Evolutionary conservation across 2,113 vertebrate species (phyloP).

Genomic region (Recurvirostra avosetta): DNA sequence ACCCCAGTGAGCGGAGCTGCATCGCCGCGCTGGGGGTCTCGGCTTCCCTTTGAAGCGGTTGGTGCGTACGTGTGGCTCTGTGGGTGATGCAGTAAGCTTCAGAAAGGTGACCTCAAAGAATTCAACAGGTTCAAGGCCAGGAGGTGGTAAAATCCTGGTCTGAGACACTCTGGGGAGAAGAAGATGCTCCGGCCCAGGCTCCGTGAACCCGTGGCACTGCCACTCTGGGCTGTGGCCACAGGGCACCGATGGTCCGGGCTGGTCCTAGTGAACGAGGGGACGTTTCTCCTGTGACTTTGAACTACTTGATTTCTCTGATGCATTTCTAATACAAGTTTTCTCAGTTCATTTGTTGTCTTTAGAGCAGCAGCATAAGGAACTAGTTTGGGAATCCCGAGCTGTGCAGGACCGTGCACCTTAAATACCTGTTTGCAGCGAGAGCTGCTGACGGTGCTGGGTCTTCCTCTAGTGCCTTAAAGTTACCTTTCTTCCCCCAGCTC

Average conservation of each 20-base stretch:
- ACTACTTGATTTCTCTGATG: neutral
- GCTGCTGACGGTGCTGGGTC: neutral
- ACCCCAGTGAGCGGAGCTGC: neutral
- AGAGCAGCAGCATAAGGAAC: neutral
- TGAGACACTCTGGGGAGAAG: neutral
- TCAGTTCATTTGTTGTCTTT: neutral
- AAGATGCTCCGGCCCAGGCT: neutral
- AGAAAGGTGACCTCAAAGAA: neutral
- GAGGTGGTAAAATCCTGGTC: neutral
- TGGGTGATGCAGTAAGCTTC: neutral
- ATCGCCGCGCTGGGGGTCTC: accelerated
- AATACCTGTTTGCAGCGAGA: neutral
- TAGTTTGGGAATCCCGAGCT: neutral
- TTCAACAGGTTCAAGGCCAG: neutral
- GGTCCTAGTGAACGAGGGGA: neutral
- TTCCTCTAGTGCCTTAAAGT: neutral
- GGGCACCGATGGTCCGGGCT: neutral
- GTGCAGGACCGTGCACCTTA: neutral
- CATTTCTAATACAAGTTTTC: neutral
- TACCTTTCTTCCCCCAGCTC: neutral
- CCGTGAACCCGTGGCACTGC: neutral
- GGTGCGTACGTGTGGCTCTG: accelerated
- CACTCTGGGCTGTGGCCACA: neutral
- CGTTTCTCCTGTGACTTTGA: neutral
- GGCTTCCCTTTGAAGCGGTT: neutral